Percentiles rank a stretch among this genome's conserved stretches.
Conservation (phyloP, 2,797 vertebrate genomes). For the Typhlichthys subterraneus region DNA sequence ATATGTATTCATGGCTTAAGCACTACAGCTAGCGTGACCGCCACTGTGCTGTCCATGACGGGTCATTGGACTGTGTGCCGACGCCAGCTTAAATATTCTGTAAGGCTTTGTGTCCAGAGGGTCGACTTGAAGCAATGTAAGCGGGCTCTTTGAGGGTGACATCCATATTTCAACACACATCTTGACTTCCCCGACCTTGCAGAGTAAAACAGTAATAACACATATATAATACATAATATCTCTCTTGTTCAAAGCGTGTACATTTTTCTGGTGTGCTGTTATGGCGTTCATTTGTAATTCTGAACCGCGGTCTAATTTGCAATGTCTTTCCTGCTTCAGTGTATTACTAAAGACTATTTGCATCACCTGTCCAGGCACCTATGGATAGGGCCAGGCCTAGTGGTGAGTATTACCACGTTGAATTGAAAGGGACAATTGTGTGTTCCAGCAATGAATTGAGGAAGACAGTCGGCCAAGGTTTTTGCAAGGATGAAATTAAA, state of each 20-base stretch:
- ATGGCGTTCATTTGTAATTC: constrained; percentile 74
- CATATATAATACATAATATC: constrained; percentile 81
- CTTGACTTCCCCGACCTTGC: constrained; percentile 77
- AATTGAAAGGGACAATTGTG: constrained; percentile 78
- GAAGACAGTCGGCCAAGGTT: constrained; percentile 75
- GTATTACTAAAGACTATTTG: constrained; percentile 76
- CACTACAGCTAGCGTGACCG: constrained; percentile 16
- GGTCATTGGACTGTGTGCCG: constrained; percentile 33
- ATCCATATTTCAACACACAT: constrained; percentile 77
- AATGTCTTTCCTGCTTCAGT: constrained; percentile 67
- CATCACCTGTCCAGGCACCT: constrained; percentile 61
- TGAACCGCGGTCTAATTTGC: constrained; percentile 75
- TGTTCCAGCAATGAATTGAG: constrained; percentile 76
- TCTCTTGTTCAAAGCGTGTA: constrained; percentile 72
- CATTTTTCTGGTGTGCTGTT: constrained; percentile 55
- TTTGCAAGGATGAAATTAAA: constrained; percentile 81
- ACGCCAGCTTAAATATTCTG: constrained; percentile 64
- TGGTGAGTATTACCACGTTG: constrained; percentile 65
- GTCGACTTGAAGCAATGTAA: constrained; percentile 73
- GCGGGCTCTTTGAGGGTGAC: constrained; percentile 68
- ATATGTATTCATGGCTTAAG: constrained; percentile 18
- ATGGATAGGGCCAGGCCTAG: constrained; percentile 50
- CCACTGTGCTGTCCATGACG: constrained; percentile 20
- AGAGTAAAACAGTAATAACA: constrained; percentile 78
- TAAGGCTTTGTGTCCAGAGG: constrained; percentile 62